Conservation (phyloP, 2,888 invertebrate genomes). For the Orthosia incerta region DNA sequence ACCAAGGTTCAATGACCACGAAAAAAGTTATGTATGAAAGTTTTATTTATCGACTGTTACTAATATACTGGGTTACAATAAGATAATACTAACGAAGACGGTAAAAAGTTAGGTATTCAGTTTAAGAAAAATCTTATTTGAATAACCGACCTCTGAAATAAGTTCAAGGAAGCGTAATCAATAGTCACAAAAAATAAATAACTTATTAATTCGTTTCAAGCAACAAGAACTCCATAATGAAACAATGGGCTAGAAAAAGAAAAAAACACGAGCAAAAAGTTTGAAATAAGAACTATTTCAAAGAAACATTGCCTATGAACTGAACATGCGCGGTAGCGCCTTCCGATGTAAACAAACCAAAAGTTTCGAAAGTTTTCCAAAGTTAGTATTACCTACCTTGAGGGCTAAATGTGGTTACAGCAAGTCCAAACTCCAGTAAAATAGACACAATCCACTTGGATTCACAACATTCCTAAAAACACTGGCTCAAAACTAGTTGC, state of each 20-base stretch:
- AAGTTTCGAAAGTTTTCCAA: slow-evolving; percentile 80
- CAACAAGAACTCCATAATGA: slow-evolving; percentile 11
- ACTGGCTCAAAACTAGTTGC: slow-evolving; percentile 87
- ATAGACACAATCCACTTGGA: slow-evolving; percentile 86
- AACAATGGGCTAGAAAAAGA: slow-evolving; percentile 44
- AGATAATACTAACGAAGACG: slow-evolving; percentile 22
- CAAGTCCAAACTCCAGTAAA: slow-evolving; percentile 77
- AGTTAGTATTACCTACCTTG: slow-evolving; percentile 79
- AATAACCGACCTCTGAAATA: slow-evolving; percentile 29
- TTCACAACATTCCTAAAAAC: slow-evolving; percentile 89
- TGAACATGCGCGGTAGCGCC: slow-evolving; percentile 86
- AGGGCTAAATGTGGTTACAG: slow-evolving; percentile 72
- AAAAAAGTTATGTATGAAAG: slow-evolving; percentile 59
- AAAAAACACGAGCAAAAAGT: slow-evolving; percentile 55
- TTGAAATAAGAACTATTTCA: slow-evolving; percentile 37
- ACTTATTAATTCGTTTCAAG: slow-evolving; percentile 23
- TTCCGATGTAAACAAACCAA: slow-evolving; percentile 85
- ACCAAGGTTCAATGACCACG: slow-evolving; percentile 78
- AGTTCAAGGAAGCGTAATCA: slow-evolving; percentile 30
- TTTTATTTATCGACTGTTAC: slow-evolving; percentile 20
- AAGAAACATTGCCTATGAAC: slow-evolving; percentile 65
- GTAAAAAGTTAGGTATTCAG: slow-evolving; percentile 9
- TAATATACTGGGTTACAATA: slow-evolving; percentile 20
- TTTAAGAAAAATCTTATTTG: slow-evolving; percentile 25
- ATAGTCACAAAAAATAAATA: slow-evolving; percentile 21